Conservation (phyloP, 2,113 vertebrate genomes). For the Gorsachius goisagi region DNA sequence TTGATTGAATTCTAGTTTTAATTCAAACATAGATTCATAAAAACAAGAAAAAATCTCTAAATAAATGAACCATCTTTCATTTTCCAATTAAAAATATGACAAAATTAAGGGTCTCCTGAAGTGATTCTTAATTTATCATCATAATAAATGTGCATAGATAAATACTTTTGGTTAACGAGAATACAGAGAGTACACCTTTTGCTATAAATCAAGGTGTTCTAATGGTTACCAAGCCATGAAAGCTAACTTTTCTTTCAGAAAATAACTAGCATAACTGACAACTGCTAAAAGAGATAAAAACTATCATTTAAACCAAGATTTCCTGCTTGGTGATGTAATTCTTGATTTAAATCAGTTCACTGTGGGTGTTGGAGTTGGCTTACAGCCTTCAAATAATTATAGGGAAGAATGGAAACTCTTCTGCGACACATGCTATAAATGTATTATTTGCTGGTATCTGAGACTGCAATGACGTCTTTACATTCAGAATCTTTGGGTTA, state of each 20-base stretch:
- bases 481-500: not conserved
- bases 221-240: slow-evolving; percentile 1
- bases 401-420: slow-evolving; percentile 37
- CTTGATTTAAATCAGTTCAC: slow-evolving; percentile 25
- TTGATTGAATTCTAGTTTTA: not conserved
- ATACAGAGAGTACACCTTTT: not conserved
- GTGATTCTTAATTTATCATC: not conserved
- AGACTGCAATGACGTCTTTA: not conserved
- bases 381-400: slow-evolving; percentile 32
- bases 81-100: slow-evolving; percentile 3
- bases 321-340: slow-evolving; percentile 18
- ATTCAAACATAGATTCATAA: not conserved
- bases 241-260: not conserved
- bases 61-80: not conserved
- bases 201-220: not conserved
- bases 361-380: slow-evolving; percentile 20
- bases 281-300: slow-evolving; percentile 1
- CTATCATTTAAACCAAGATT: slow-evolving; percentile 25
- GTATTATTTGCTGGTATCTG: not conserved
- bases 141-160: not conserved
- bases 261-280: not conserved
- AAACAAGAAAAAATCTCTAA: not conserved
- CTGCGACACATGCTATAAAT: slow-evolving; percentile 22
- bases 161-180: not conserved
- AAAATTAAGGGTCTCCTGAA: slow-evolving; percentile 27